Evolutionary conservation across 1,140 invertebrate genomes (phyloP).

Genomic region (Heliconius hermathena): DNA sequence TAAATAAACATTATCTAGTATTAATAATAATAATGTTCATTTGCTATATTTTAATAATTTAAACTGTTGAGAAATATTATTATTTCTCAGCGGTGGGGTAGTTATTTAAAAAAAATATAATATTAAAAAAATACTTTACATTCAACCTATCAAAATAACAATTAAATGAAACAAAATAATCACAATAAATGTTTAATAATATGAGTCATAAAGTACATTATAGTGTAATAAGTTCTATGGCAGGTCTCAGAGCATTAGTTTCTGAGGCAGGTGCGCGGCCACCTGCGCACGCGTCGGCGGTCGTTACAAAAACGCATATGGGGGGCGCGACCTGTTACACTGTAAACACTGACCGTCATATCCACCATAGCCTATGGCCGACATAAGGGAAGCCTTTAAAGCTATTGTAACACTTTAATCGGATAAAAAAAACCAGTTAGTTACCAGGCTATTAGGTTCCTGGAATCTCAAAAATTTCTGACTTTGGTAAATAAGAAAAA

Average conservation of each 20-base stretch:
- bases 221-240: slow-evolving; percentile 60
- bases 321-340: slow-evolving; percentile 51
- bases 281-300: slow-evolving; percentile 73
- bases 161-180: background rate
- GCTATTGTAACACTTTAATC: slow-evolving; percentile 43
- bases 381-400: slow-evolving; percentile 67
- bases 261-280: slow-evolving; percentile 64
- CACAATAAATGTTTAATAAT: slow-evolving; percentile 13
- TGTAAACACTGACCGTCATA: slow-evolving; percentile 55
- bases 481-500: too few relatives aligned
- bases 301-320: slow-evolving; percentile 71
- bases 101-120: background rate
- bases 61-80: background rate
- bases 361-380: slow-evolving; percentile 49
- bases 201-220: slow-evolving; percentile 29
- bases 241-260: slow-evolving; percentile 51
- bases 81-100: too few relatives aligned
- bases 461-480: slow-evolving; percentile 3
- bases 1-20: background rate
- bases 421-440: slow-evolving; percentile 19
- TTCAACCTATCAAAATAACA: background rate
- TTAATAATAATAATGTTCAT: background rate
- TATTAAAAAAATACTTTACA: background rate
- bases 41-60: background rate
- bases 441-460: background rate